Evolutionary conservation across 1,140 invertebrate genomes (phyloP).

Genomic region (Cotesia glomerata): DNA sequence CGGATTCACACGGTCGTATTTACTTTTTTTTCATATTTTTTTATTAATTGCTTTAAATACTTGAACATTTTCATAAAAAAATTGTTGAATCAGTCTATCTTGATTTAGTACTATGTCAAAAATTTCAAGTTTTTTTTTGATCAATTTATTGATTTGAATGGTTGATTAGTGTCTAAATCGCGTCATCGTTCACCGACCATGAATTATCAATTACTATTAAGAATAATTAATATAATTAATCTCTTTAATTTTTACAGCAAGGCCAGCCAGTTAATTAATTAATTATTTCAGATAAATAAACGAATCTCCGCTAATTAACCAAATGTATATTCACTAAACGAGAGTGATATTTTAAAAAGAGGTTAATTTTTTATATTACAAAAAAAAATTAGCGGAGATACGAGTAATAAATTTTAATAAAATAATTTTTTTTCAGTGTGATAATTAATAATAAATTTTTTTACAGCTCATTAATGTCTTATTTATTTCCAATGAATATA

Average conservation of each 20-base stretch:
- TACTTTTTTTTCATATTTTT: not conserved
- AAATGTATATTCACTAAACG: too few relatives aligned
- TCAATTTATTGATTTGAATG: not conserved
- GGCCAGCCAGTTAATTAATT: not conserved
- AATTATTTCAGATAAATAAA: not conserved
- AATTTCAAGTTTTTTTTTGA: not conserved
- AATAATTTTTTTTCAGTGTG: constrained; percentile 50
- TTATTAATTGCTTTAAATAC: not conserved
- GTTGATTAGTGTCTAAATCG: not conserved
- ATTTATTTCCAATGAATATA: constrained; percentile 8
- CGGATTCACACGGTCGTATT: not conserved
- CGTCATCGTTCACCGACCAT: not conserved
- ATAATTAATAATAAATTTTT: constrained; percentile 48
- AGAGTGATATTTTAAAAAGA: not conserved
- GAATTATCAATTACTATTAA: constrained; percentile 43
- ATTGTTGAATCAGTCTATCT: not conserved
- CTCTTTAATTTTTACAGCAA: not conserved
- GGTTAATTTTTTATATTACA: not conserved
- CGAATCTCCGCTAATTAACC: not conserved
- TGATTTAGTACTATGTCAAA: not conserved
- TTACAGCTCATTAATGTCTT: constrained; percentile 44
- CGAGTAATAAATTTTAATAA: not conserved
- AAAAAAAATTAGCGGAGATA: constrained; percentile 2
- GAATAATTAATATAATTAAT: constrained; percentile 33
- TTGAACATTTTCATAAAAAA: not conserved